Evolutionary conservation across 2,888 invertebrate species (phyloP).

Genomic region (Hofmannophila pseudospretella): DNA sequence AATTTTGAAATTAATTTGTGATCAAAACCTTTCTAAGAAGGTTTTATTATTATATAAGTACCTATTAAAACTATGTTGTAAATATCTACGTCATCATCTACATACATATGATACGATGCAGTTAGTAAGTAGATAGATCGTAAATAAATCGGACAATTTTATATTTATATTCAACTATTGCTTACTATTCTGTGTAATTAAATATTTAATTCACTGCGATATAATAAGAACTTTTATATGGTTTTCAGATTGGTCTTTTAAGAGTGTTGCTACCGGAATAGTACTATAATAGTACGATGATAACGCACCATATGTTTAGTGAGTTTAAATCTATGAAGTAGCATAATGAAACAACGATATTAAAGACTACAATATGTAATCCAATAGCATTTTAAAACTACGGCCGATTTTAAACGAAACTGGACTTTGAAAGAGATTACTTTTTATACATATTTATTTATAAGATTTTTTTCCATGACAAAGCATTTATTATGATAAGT

Average conservation of each 20-base stretch:
- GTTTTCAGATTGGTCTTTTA: slow-evolving; percentile 76
- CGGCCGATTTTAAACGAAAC: slow-evolving; percentile 11
- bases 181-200: slow-evolving; percentile 1
- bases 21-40: slow-evolving; percentile 9
- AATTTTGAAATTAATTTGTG: slow-evolving; percentile 7
- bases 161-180: slow-evolving; percentile 1
- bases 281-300: slow-evolving; percentile 47
- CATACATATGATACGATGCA: slow-evolving; percentile 2
- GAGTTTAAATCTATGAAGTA: slow-evolving; percentile 38
- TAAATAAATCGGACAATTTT: neutral
- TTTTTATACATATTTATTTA: slow-evolving; percentile 51
- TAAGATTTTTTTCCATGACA: slow-evolving; percentile 65
- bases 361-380: slow-evolving; percentile 52
- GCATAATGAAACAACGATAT: slow-evolving; percentile 65
- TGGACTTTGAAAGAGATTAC: slow-evolving; percentile 33
- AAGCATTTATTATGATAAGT: slow-evolving; percentile 66
- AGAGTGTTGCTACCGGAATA: slow-evolving; percentile 70
- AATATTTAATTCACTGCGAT: neutral
- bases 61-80: slow-evolving; percentile 14
- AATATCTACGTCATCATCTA: too few relatives aligned
- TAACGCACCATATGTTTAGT: slow-evolving; percentile 33
- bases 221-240: slow-evolving; percentile 7
- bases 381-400: slow-evolving; percentile 13
- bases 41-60: slow-evolving; percentile 3
- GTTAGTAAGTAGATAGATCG: slow-evolving; percentile 10